Evolutionary conservation across 2,888 invertebrate genomes (phyloP), one percentile per base, ranked within the genome.

Genomic region (Copidosoma aretas): DNA sequence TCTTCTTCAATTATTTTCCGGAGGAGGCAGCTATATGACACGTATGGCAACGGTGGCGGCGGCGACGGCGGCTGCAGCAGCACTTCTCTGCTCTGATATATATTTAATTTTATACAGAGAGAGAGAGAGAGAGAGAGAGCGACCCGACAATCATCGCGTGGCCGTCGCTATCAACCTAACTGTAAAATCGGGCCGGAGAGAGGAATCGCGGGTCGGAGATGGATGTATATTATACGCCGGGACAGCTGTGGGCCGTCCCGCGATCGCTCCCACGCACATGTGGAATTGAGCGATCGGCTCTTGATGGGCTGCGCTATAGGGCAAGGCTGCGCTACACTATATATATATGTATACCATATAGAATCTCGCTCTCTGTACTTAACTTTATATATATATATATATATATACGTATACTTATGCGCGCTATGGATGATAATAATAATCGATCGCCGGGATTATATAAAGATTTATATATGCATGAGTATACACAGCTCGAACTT

Each of bases 261-360:
- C 15, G 21, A 25, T 69, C 74, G 73, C 62, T 76, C 77, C 76
- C 77, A 77, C 78, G 78, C 77, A 75, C 73, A 12, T 24, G 75
- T 75, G 72, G 74, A 77, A 79, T 80, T 78, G 75, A 78, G 75
- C 76, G 76, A 79, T 79, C 77, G 73, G 60, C 54, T n/a, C 1
- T 22, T n/a, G n/a, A n/a, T n/a, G 51, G 19, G 51, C 17, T 1
- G 51, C 17, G 8, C 32, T 32, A 3, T 32, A 32, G 32, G 3
- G 32, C 32, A 3, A 32, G 43, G 43, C 43, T 8, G 17, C 2
- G 41, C 41, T 41, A 10, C 41, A 8, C 41, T 46, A 14, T 12
- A 46, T 12, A 46, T 12, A 14, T 12, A 46, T 46, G 17, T 46
- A 15, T 8, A n/a, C n/a, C n/a, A n/a, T n/a, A n/a, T 32, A 8